Base-by-base conservation (phyloP, 2,113 vertebrate species). In the Melanerpes aurifrons region DNA sequence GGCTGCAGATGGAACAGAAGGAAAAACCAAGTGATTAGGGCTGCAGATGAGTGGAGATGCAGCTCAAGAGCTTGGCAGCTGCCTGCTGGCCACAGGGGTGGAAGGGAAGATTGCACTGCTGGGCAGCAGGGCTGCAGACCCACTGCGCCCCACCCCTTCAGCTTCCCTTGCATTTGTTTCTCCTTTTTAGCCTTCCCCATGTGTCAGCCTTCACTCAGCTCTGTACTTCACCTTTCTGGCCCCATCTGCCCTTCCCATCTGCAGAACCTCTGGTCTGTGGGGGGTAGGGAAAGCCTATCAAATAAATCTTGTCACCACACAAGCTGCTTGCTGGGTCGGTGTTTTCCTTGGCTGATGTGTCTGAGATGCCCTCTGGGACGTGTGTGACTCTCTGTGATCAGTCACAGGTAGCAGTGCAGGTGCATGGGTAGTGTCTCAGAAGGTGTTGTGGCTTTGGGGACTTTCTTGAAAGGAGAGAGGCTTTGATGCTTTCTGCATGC, bases 1-100 rank as follows among this genome's bases (percentile, higher is more conserved):
- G 83, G 64, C 84, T 93, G 81, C 92, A 96, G 83, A 90, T 72
- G 83, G 90, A 93, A 88, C 47, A 54, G 56, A 88, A 76, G 87
- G 84, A 95, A 91, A 94, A 83, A 24, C 76, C 63, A 43, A 86
- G 59, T 74, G 90, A 95, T 96, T 95, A 95, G 92, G 84, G 63
- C 92, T 91, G 73, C 81, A 91, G 85, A 94, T 89, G 76, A 91
- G 80, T 50, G 63, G 70, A 94, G 86, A 94, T 81, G 64, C 3
- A 3, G 82, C 86, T 94, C 89, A 94, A 95, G 71, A 96, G 90
- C 89, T 91, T 96, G 94, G 68, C 15, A 22, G 59, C 76, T 0
- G 1, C 87, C 87, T 1, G 54, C 88, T 96, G 90, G 70, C 73
- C 81, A 74, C 70, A 76, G 79, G 87, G 91, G 81, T 82, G 79